Evolutionary conservation across 2,888 invertebrate genomes (phyloP).

Genomic region (Nomada hirtipes): DNA sequence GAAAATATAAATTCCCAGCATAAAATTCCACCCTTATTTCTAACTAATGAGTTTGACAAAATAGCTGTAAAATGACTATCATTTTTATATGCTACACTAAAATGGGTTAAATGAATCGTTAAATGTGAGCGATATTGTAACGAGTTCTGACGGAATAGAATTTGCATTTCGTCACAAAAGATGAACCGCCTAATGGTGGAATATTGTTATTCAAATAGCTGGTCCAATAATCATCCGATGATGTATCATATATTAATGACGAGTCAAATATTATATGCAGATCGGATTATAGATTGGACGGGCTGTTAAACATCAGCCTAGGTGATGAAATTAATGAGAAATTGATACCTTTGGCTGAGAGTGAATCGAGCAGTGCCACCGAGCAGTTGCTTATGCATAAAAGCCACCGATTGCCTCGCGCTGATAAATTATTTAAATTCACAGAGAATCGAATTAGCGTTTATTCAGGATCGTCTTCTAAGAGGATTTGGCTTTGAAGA

Average conservation of each 20-base stretch:
- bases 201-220: conserved; percentile 82
- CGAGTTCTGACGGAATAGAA: conserved; percentile 66
- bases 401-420: conserved; percentile 41
- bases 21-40: no score
- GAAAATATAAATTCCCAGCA: background rate
- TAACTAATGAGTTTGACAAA: background rate
- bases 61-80: conserved; percentile 1
- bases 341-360: conserved; percentile 24
- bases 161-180: conserved; percentile 74
- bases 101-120: conserved; percentile 72
- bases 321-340: conserved; percentile 70
- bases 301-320: conserved; percentile 61
- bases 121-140: conserved; percentile 78
- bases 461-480: conserved; percentile 34
- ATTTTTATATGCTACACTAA: conserved; percentile 28
- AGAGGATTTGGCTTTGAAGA: conserved; percentile 53
- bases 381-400: conserved; percentile 31
- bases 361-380: conserved; percentile 47
- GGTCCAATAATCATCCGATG: conserved; percentile 65
- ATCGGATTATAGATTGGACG: conserved; percentile 74
- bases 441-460: conserved; percentile 48
- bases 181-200: conserved; percentile 70
- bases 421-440: conserved; percentile 57
- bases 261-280: conserved; percentile 69
- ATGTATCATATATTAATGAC: conserved; percentile 77